Conservation (phyloP, 1,140 invertebrate genomes). For the Stegodyphus dumicola region DNA sequence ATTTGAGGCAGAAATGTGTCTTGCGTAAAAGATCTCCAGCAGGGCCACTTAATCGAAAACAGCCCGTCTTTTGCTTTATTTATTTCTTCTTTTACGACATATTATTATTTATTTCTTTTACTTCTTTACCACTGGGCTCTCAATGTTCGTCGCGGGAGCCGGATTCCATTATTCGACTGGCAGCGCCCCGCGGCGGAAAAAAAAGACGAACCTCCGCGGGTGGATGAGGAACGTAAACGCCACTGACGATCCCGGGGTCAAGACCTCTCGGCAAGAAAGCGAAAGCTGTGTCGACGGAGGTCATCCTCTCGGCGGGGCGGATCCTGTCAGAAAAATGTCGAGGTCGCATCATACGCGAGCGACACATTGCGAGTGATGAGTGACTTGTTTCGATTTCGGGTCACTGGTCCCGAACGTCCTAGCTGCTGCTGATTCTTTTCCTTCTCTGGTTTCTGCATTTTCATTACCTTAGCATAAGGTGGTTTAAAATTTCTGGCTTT, state of each 20-base stretch:
- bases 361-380: neutral
- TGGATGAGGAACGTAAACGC: neutral
- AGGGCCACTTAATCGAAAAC: constrained; percentile 38
- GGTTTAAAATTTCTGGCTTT: no score
- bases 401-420: no score
- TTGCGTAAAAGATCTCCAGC: neutral
- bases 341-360: neutral
- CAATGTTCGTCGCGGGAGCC: constrained; percentile 5
- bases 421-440: no score
- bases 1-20: neutral
- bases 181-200: neutral
- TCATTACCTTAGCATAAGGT: no score
- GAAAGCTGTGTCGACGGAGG: neutral
- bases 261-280: neutral
- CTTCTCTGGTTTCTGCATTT: no score
- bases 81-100: constrained; percentile 8
- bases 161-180: constrained; percentile 37
- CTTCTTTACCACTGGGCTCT: neutral
- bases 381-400: no score
- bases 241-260: neutral
- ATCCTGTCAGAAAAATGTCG: neutral
- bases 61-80: constrained; percentile 11
- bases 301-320: no score
- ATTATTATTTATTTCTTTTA: constrained; percentile 19
- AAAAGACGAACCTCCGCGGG: neutral